Base-by-base conservation (phyloP, 2,888 invertebrate species). In the Muschampia plurimacula region DNA sequence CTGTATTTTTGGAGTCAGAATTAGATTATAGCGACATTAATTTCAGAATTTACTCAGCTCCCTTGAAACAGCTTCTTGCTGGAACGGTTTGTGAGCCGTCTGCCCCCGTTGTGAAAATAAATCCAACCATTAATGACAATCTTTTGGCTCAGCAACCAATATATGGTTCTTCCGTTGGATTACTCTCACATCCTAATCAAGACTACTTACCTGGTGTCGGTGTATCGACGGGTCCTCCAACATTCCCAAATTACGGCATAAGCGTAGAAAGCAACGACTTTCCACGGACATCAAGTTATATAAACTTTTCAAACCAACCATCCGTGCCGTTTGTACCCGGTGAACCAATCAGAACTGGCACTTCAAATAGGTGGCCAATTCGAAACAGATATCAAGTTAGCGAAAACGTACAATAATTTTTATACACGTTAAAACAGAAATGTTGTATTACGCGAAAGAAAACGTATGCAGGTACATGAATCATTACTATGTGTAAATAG, bases 21-120 rank as follows among this genome's bases (percentile, higher is more conserved):
- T 87, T 98, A 49, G 96, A 97, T 84, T 97, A 96, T 82, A 96
- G 95, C 62, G 97, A 97, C 77, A 95, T 97, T 10, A 98, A 98
- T 84, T 97, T 97, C 90, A 95, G 97, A 81, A 96, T 97, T 76
- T 96, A 95, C 80, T 96, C 96, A 2, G 96, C 97, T 0, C 96
- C 97, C 0, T 88, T 97, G n/a, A 94, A 95, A 39, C 91, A 91
- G 0, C 92, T 97, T 8, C 88, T 97, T 3, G 93, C 96, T 74
- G 96, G 96, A n/a, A 97, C 97, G 0, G 96, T 97, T 0, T 97
- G 97, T 82, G 96, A 97, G 77, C 80, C 91, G n/a, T 69, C 74
- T 12, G 67, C 76, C 12, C 73, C 74, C 77, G 67, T 55, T 28
- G 67, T 72, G 4, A 72, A 72, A 63, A 72, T 72, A 13, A 67